Evolutionary conservation across 2,113 vertebrate species (phyloP).

Genomic region (Dascyllus trimaculatus): DNA sequence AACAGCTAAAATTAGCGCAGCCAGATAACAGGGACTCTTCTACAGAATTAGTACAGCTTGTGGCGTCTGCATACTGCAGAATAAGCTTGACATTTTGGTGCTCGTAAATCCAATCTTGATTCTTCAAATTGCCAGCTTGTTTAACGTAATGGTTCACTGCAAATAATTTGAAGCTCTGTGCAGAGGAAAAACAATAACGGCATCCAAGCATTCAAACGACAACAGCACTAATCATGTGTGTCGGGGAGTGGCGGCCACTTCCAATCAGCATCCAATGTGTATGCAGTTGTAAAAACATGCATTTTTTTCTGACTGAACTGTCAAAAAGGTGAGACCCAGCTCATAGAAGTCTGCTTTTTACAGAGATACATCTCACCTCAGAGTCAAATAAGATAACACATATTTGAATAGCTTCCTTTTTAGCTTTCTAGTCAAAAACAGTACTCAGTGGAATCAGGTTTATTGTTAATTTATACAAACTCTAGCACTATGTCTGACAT

Average conservation of each 20-base stretch:
- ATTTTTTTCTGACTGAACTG: background rate
- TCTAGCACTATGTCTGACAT: background rate
- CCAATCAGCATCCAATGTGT: constrained; percentile 29
- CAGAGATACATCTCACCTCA: background rate
- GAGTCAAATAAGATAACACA: background rate
- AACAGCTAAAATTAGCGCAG: constrained; percentile 33
- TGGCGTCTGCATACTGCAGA: constrained; percentile 43
- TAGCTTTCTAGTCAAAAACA: background rate
- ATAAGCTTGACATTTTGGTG: constrained; percentile 55
- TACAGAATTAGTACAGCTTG: constrained; percentile 15
- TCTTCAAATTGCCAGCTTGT: constrained; percentile 64
- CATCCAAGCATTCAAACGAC: constrained; percentile 34
- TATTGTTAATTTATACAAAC: constrained; percentile 24
- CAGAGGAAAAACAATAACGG: constrained; percentile 46
- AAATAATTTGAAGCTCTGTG: constrained; percentile 35
- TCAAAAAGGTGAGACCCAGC: background rate
- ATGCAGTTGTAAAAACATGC: constrained; percentile 2
- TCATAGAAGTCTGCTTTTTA: background rate
- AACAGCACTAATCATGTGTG: constrained; percentile 44
- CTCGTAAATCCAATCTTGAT: constrained; percentile 56
- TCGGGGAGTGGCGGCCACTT: constrained; percentile 14
- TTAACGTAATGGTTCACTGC: constrained; percentile 54
- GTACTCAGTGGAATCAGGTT: background rate
- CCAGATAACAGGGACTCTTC: constrained; percentile 17
- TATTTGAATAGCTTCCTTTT: constrained; percentile 10